phyloP scores from a whole-genome alignment of 2,888 invertebrate genomes.

The Tachystola acroxantha region DNA sequence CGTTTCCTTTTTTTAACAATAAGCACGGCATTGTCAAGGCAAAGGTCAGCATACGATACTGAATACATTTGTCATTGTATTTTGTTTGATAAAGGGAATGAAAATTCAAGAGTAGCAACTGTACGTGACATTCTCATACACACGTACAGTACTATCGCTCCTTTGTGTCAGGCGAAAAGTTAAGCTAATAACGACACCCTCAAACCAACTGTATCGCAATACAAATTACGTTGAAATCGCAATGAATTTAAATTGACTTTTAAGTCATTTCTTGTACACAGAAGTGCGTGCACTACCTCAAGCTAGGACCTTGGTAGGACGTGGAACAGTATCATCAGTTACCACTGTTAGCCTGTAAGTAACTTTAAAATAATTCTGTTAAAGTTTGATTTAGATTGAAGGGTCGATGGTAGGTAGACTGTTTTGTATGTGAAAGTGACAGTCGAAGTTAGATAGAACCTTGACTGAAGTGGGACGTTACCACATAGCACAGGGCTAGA shows the following conservation, averaged over 20 bases:
- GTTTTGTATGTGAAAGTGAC: constrained; percentile 21
- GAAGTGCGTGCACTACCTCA: constrained; percentile 29
- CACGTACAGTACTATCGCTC: constrained; percentile 59
- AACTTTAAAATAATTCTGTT: constrained; percentile 8
- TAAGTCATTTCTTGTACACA: constrained; percentile 34
- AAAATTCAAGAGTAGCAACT: constrained; percentile 43
- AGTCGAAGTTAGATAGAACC: constrained; percentile 60
- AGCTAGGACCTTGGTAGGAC: constrained; percentile 52
- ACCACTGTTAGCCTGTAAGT: constrained; percentile 14
- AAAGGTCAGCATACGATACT: too few relatives aligned
- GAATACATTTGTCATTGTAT: constrained; percentile 1
- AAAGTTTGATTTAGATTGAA: constrained; percentile 18
- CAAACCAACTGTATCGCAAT: too few relatives aligned
- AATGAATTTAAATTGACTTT: constrained; percentile 14
- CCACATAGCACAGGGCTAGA: constrained; percentile 69
- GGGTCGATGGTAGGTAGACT: constrained; percentile 18
- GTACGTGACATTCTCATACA: constrained; percentile 56
- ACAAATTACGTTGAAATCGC: too few relatives aligned
- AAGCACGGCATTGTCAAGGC: too few relatives aligned
- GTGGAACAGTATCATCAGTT: constrained; percentile 60
- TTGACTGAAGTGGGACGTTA: constrained; percentile 73
- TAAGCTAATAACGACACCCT: background rate
- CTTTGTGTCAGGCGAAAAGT: constrained; percentile 34
- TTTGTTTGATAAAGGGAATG: constrained; percentile 13
- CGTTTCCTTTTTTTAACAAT: too few relatives aligned